phyloP scores from a whole-genome alignment of 2,888 invertebrate species.

The Zhuqinia jingwanae region DNA sequence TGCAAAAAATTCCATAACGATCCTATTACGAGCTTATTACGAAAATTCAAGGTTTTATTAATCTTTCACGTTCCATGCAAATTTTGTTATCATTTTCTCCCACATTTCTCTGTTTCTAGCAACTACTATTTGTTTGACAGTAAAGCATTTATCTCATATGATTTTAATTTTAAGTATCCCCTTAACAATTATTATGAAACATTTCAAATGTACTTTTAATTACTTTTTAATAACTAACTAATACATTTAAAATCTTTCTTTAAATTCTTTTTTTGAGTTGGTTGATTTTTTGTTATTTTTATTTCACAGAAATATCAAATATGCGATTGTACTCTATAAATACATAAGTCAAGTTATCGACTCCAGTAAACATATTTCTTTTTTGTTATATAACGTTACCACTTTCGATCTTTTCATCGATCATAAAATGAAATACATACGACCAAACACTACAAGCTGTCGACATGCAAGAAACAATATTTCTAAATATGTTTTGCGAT shows the following conservation, averaged over 20 bases:
- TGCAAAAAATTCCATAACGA: neutral
- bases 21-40: neutral
- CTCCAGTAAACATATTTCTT: neutral
- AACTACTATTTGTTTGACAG: neutral
- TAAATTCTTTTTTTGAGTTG: neutral
- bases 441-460: neutral
- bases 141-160: neutral
- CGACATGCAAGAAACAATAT: neutral
- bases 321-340: slow-evolving; percentile 11
- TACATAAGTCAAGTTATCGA: neutral
- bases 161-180: neutral
- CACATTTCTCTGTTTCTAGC: neutral
- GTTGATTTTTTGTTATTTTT: neutral
- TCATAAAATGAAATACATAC: neutral
- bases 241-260: neutral
- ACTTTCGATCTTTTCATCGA: neutral
- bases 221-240: no score
- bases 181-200: no score
- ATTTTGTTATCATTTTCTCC: neutral
- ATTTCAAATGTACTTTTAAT: no score
- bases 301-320: no score
- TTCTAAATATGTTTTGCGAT: slow-evolving; percentile 10
- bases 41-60: neutral
- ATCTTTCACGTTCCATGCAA: slow-evolving; percentile 20
- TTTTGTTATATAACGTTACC: neutral